Conservation (phyloP, 2,797 vertebrate genomes). For the Eptatretus atami region DNA sequence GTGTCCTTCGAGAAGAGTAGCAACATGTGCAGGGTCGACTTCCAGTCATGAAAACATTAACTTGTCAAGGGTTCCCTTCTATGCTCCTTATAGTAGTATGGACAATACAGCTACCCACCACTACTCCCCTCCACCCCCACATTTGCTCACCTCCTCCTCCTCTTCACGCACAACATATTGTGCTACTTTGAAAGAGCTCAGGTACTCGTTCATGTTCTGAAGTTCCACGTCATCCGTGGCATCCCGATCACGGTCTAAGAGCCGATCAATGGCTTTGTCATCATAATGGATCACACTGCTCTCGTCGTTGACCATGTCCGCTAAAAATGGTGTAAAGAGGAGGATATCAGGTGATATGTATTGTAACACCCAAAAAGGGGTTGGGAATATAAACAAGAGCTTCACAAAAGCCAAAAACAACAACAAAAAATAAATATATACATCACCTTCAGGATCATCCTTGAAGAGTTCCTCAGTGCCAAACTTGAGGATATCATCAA, state of each 20-base stretch:
- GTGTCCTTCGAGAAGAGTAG: too few relatives aligned
- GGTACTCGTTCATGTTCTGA: slow-evolving; percentile 98
- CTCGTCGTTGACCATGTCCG: slow-evolving; percentile 76
- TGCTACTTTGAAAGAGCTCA: slow-evolving; percentile 97
- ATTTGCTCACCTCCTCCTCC: slow-evolving; percentile 45
- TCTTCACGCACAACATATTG: slow-evolving; percentile 95
- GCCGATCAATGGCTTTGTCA: slow-evolving; percentile 68
- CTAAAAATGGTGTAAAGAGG: slow-evolving; percentile 19
- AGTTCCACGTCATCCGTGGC: slow-evolving; percentile 54
- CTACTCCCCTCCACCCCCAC: background rate
- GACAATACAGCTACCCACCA: background rate
- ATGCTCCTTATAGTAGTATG: too few relatives aligned
- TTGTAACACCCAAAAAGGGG: too few relatives aligned
- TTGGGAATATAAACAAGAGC: too few relatives aligned
- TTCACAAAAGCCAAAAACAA: too few relatives aligned
- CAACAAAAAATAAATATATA: background rate
- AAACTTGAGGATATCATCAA: slow-evolving; percentile 92
- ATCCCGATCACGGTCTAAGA: slow-evolving; percentile 70
- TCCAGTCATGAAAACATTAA: too few relatives aligned
- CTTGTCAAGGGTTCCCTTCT: too few relatives aligned
- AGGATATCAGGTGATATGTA: background rate
- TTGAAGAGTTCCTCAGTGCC: slow-evolving; percentile 94
- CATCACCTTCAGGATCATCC: slow-evolving; percentile 65
- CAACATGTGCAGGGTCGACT: too few relatives aligned
- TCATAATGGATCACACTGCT: slow-evolving; percentile 90